These are phyloP conservation scores for Drosophila miranda DNA, from an alignment of 1,140 invertebrate genomes.

Conservation along the genomic window DNA sequence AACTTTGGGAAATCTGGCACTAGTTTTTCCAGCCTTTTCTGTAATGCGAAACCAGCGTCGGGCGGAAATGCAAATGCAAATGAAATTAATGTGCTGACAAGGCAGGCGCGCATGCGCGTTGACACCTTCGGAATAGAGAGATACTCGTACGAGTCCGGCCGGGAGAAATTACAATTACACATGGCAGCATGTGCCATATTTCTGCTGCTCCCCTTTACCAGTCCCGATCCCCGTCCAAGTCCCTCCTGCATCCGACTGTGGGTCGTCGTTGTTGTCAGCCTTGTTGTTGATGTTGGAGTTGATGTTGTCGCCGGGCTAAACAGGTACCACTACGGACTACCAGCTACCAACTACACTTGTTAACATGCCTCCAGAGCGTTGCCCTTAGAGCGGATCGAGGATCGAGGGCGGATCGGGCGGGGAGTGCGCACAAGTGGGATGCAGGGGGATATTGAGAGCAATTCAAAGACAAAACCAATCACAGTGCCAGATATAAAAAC, in stretches of 20 bases:
- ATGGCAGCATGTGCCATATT: slow-evolving; percentile 78
- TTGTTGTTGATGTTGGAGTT: slow-evolving; percentile 44
- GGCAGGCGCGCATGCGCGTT: slow-evolving; percentile 75
- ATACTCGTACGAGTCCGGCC: slow-evolving; percentile 7
- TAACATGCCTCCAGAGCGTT: slow-evolving; percentile 54
- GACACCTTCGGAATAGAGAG: slow-evolving; percentile 62
- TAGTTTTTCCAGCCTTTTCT: slow-evolving; percentile 71
- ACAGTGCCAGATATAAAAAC: too few species aligned
- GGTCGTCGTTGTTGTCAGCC: slow-evolving; percentile 51
- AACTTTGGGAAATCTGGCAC: slow-evolving; percentile 69
- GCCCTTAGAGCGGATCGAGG: slow-evolving; percentile 29
- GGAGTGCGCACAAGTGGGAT: too few species aligned
- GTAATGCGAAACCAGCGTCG: slow-evolving; percentile 76
- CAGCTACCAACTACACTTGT: slow-evolving; percentile 74
- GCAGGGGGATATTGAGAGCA: too few species aligned
- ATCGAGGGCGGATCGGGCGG: background rate
- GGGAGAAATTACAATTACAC: slow-evolving; percentile 75
- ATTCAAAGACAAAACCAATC: too few species aligned
- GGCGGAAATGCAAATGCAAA: slow-evolving; percentile 82
- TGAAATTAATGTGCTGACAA: slow-evolving; percentile 82
- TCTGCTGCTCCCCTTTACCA: slow-evolving; percentile 26
- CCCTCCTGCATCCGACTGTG: slow-evolving; percentile 29
- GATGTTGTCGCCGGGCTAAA: slow-evolving; percentile 66
- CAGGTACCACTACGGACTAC: slow-evolving; percentile 69
- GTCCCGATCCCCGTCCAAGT: too few species aligned